Evolutionary conservation across 1,140 invertebrate species (phyloP).

Genomic region (Anadara kagoshimensis): DNA sequence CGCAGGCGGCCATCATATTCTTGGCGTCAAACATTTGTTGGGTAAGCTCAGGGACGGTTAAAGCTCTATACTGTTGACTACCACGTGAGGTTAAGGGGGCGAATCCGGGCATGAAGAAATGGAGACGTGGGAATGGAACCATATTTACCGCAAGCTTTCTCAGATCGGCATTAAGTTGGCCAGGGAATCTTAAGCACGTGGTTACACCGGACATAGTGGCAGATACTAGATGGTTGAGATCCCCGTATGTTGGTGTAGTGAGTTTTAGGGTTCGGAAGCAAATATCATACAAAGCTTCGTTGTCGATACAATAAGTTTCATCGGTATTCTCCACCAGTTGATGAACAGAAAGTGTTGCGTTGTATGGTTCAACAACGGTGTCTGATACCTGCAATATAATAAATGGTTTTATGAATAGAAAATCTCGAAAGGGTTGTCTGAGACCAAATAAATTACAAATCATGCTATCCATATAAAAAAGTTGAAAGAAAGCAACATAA

Average conservation of each 20-base stretch:
- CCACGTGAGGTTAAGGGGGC: slow-evolving; percentile 78
- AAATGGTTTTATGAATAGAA: too few species aligned
- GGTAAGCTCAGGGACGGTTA: too few species aligned
- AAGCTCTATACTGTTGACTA: too few species aligned
- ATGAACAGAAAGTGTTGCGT: slow-evolving; percentile 82
- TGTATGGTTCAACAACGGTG: slow-evolving; percentile 78
- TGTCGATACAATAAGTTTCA: slow-evolving; percentile 79
- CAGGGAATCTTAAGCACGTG: slow-evolving; percentile 78
- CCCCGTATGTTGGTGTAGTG: slow-evolving; percentile 79
- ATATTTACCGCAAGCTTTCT: slow-evolving; percentile 85
- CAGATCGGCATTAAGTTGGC: slow-evolving; percentile 86
- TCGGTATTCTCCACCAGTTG: slow-evolving; percentile 87
- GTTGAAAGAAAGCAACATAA: too few species aligned
- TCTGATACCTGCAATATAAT: slow-evolving; percentile 71
- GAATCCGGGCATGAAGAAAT: slow-evolving; percentile 98
- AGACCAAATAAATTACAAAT: too few species aligned
- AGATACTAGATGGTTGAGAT: slow-evolving; percentile 78
- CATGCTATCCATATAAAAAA: too few species aligned
- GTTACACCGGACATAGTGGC: slow-evolving; percentile 85
- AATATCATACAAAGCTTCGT: slow-evolving; percentile 93
- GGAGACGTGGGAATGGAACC: slow-evolving; percentile 85
- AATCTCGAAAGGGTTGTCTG: too few species aligned
- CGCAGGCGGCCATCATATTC: too few species aligned
- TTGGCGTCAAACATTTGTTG: too few species aligned
- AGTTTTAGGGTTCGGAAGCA: slow-evolving; percentile 93